Conservation (phyloP, 2,888 invertebrate species). For the Amphipyra berbera region DNA sequence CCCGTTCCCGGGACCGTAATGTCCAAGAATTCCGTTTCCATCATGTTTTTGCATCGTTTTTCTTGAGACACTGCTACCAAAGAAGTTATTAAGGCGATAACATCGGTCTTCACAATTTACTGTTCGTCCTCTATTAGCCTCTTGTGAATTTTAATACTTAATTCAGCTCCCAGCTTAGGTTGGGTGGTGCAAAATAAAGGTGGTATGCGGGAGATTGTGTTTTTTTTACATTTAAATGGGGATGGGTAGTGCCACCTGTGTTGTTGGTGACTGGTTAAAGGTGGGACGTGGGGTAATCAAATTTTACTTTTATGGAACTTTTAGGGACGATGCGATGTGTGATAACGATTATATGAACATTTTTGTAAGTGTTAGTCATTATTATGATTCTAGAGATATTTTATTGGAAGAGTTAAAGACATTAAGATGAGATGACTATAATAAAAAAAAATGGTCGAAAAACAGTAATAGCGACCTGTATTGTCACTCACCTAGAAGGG, state of each 20-base stretch:
- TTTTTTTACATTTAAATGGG: not conserved
- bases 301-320: not conserved
- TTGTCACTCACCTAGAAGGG: no score
- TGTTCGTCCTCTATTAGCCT: conserved; percentile 71
- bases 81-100: conserved; percentile 84
- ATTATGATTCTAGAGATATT: no score
- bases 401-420: no score
- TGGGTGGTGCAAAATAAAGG: conserved; percentile 50
- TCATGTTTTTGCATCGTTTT: conserved; percentile 62
- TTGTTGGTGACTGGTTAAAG: not conserved
- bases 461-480: no score
- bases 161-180: conserved; percentile 67
- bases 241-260: conserved; percentile 1
- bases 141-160: conserved; percentile 84
- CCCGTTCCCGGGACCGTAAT: conserved; percentile 41
- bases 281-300: not conserved
- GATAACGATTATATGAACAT: no score
- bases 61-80: conserved; percentile 72
- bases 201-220: conserved; percentile 8
- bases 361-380: no score
- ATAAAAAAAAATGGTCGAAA: no score
- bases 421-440: no score
- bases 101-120: conserved; percentile 77
- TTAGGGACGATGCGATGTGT: no score
- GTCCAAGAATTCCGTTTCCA: conserved; percentile 51